These are phyloP conservation scores for Tipula unca DNA, from an alignment of 2,888 invertebrate genomes.

Conservation along the genomic window DNA sequence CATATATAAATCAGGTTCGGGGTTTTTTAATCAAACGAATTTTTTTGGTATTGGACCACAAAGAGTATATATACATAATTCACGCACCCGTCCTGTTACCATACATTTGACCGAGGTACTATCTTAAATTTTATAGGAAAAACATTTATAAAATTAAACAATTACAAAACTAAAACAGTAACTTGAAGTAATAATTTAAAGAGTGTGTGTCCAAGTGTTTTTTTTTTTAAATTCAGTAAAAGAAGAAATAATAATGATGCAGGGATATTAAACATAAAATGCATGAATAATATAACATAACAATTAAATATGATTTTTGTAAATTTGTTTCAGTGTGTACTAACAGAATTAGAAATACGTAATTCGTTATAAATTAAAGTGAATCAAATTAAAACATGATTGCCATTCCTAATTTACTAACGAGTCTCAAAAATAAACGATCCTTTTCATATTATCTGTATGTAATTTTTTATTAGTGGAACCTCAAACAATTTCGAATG, in stretches of 20 bases:
- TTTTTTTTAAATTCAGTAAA: neutral
- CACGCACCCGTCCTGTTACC: constrained; percentile 19
- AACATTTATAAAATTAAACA: neutral
- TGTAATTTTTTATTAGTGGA: too few relatives aligned
- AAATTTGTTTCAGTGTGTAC: neutral
- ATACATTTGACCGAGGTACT: constrained; percentile 22
- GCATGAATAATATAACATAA: neutral
- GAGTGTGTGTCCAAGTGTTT: neutral
- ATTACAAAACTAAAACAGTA: neutral
- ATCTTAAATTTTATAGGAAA: neutral
- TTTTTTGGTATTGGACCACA: constrained; percentile 21
- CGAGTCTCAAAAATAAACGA: too few relatives aligned
- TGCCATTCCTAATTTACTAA: too few relatives aligned
- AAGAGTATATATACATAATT: constrained; percentile 19
- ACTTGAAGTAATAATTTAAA: neutral
- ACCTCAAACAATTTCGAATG: too few relatives aligned
- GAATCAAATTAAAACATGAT: too few relatives aligned
- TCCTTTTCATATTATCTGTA: too few relatives aligned
- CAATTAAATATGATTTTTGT: neutral
- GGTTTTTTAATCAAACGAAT: constrained; percentile 19
- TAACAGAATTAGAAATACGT: neutral
- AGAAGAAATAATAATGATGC: neutral
- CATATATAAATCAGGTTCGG: neutral
- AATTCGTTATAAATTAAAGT: neutral
- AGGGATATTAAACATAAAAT: neutral